phyloP scores from a whole-genome alignment of 2,888 invertebrate genomes.

The Drosophila longiperda region DNA sequence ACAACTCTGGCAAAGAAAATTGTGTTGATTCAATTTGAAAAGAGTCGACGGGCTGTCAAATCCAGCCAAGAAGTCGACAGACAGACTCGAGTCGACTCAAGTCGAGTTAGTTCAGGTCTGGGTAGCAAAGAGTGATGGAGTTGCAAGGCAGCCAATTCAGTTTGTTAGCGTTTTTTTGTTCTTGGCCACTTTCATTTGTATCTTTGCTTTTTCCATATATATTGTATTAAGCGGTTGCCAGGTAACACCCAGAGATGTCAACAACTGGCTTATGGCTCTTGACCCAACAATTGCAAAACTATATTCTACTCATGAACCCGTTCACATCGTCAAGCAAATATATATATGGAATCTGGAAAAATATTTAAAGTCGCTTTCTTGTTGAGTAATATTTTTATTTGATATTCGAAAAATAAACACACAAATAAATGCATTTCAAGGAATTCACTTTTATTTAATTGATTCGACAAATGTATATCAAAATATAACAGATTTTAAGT shows the following conservation, averaged over 20 bases:
- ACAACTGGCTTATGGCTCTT: slow-evolving; percentile 40
- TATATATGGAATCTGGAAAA: not conserved
- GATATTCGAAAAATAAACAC: not conserved
- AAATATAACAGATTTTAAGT: not conserved
- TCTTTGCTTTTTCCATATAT: slow-evolving; percentile 23
- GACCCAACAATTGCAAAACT: slow-evolving; percentile 51
- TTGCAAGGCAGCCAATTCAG: slow-evolving; percentile 55
- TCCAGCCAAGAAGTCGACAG: slow-evolving; percentile 46
- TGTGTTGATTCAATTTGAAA: slow-evolving; percentile 80
- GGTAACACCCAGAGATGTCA: slow-evolving; percentile 44
- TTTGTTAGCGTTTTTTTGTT: slow-evolving; percentile 52
- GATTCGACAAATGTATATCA: not conserved
- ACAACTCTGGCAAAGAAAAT: slow-evolving; percentile 65
- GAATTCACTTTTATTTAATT: not conserved
- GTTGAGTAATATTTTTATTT: not conserved
- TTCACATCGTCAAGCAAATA: not conserved
- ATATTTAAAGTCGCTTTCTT: not conserved
- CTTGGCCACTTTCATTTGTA: slow-evolving; percentile 43
- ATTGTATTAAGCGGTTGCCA: slow-evolving; percentile 41
- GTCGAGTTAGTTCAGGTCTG: slow-evolving; percentile 31
- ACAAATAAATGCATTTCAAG: not conserved
- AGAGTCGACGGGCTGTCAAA: slow-evolving; percentile 59
- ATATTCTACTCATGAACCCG: not conserved
- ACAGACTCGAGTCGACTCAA: slow-evolving; percentile 15
- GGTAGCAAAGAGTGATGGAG: slow-evolving; percentile 23